Conservation (phyloP, 2,888 invertebrate genomes). For the Pemphredon lugubris region DNA sequence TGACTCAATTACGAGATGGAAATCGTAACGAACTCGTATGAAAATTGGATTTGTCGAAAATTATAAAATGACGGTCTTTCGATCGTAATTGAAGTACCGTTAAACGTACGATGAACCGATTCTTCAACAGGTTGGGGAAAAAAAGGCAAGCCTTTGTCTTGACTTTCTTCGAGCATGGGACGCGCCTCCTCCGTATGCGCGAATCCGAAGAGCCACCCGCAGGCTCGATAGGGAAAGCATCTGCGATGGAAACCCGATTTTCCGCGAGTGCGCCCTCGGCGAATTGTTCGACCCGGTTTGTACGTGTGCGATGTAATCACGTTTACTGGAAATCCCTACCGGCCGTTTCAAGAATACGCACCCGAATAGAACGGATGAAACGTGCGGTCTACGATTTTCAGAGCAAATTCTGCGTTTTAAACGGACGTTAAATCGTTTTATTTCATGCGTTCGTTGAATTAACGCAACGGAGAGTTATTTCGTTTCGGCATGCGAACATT, state of each 20-base stretch:
- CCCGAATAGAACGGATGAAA: slow-evolving; percentile 25
- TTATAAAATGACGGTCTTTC: too few species aligned
- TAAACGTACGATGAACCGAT: too few species aligned
- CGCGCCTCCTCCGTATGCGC: slow-evolving; percentile 55
- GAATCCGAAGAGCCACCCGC: slow-evolving; percentile 52
- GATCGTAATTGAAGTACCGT: too few species aligned
- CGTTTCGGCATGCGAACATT: too few species aligned
- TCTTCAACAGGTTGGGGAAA: slow-evolving; percentile 72
- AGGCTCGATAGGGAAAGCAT: slow-evolving; percentile 63
- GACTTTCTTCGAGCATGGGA: slow-evolving; percentile 51
- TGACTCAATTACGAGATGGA: too few species aligned
- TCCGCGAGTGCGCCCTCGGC: slow-evolving; percentile 64
- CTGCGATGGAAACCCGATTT: slow-evolving; percentile 73
- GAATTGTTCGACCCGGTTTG: slow-evolving; percentile 61
- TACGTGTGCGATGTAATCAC: slow-evolving; percentile 60
- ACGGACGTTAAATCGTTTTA: slow-evolving; percentile 12
- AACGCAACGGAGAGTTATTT: too few species aligned
- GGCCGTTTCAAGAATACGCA: slow-evolving; percentile 58
- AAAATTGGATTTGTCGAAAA: too few species aligned
- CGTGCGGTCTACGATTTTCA: slow-evolving; percentile 42
- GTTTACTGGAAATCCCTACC: slow-evolving; percentile 64
- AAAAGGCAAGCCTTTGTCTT: slow-evolving; percentile 69
- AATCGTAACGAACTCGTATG: too few species aligned
- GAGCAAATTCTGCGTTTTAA: slow-evolving; percentile 25
- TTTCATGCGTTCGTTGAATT: too few species aligned